phyloP scores from a whole-genome alignment of 2,797 vertebrate species.

The Tokudaia tokunoshimensis region DNA sequence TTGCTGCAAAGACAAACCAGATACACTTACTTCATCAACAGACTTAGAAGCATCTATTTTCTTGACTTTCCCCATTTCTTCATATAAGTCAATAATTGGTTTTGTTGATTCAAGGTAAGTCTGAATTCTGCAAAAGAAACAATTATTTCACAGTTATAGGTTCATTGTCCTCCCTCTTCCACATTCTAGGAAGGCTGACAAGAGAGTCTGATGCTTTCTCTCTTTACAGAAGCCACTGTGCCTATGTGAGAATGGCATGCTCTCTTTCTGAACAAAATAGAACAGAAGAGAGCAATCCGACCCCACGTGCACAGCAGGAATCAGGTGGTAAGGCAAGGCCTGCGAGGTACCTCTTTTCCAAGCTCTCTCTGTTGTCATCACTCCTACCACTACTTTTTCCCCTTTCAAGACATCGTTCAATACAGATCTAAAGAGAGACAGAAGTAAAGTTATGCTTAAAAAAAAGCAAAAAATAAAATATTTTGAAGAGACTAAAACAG shows the following conservation, averaged over 20 bases:
- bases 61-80: constrained; percentile 94
- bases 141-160: background rate
- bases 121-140: constrained; percentile 92
- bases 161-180: background rate
- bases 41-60: constrained; percentile 95
- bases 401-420: constrained; percentile 95
- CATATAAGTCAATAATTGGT: constrained; percentile 95
- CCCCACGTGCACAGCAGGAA: background rate
- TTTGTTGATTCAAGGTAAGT: constrained; percentile 97
- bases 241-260: background rate
- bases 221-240: background rate
- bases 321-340: background rate
- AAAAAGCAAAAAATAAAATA: constrained; percentile 65
- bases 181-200: background rate
- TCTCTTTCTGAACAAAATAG: constrained; percentile 26
- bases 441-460: constrained; percentile 36
- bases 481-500: constrained; percentile 66
- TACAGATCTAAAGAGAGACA: constrained; percentile 92
- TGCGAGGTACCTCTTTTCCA: constrained; percentile 95
- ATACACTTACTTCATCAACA: constrained; percentile 93
- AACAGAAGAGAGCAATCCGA: background rate
- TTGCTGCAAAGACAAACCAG: constrained; percentile 29
- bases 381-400: constrained; percentile 97
- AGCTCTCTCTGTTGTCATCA: constrained; percentile 97
- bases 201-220: background rate